Conservation (phyloP, 2,888 invertebrate genomes). For the Ochropleura plecta region DNA sequence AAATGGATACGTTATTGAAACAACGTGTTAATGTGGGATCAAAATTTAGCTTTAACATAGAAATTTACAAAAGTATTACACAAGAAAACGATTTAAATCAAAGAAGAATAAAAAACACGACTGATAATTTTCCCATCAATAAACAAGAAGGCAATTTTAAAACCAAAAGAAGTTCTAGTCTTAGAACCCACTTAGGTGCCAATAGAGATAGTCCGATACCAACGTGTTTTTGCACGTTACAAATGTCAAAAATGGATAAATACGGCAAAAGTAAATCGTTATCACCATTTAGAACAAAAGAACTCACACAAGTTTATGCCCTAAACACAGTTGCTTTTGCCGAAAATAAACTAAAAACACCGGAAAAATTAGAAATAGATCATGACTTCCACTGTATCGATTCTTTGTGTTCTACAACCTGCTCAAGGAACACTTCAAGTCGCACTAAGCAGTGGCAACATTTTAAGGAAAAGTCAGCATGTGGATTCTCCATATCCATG, state of each 20-base stretch:
- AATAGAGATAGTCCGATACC: neutral
- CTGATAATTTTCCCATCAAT: slow-evolving; percentile 13
- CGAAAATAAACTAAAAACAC: slow-evolving; percentile 16
- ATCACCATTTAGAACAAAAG: slow-evolving; percentile 16
- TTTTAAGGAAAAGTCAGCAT: slow-evolving; percentile 23
- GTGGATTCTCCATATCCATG: slow-evolving; percentile 39
- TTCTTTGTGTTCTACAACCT: slow-evolving; percentile 8
- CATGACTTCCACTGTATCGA: slow-evolving; percentile 4
- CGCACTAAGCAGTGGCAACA: slow-evolving; percentile 30
- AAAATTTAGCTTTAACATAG: slow-evolving; percentile 47
- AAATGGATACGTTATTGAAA: slow-evolving; percentile 10
- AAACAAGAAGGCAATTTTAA: slow-evolving; percentile 1
- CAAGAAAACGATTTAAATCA: slow-evolving; percentile 1
- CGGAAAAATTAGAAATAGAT: slow-evolving; percentile 25
- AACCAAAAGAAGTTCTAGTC: neutral
- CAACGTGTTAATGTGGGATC: slow-evolving; percentile 26
- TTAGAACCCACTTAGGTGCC: neutral
- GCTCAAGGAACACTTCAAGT: slow-evolving; percentile 14
- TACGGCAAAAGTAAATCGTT: slow-evolving; percentile 13
- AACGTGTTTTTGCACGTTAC: slow-evolving; percentile 25
- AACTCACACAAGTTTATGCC: slow-evolving; percentile 31
- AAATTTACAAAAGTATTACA: slow-evolving; percentile 27
- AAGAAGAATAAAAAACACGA: slow-evolving; percentile 17
- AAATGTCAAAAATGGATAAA: slow-evolving; percentile 32
- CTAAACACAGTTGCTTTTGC: slow-evolving; percentile 28